Evolutionary conservation across 2,797 vertebrate genomes (phyloP), one percentile per base, ranked within the genome.

Genomic region (Rhyacichthys aspro): DNA sequence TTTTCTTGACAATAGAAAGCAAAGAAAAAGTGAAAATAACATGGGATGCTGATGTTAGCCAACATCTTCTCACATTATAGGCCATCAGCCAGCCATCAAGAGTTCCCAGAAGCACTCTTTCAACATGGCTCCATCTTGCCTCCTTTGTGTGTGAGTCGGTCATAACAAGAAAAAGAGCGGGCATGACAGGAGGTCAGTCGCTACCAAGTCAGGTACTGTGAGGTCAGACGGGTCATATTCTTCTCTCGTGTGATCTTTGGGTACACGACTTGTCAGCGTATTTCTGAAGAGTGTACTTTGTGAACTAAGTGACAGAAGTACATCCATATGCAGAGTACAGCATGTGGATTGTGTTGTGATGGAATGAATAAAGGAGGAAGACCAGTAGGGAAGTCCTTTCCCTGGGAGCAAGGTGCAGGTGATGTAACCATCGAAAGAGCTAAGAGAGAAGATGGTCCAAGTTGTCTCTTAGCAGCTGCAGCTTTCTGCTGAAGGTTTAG

Each of bases 381-480:
- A 89, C 85, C 79, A 75, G 62, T n/a, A 75, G 71, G 65, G 70
- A 79, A 77, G 71, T 76, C 44, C 41, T 53, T 80, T 88, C 81
- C 82, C 66, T 50, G 41, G 62, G 60, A 63, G 55, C 48, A 39
- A 76, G 66, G 78, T 63, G 80, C 58, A 67, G 67, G 79, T 79
- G 84, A 79, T 71, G 79, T 56, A 77, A 83, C 73, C 18, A 55
- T 53, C 76, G 82, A 61, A 72, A 86, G 82, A 88, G 83, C 74
- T 61, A 85, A 83, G 75, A 82, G 71, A 83, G 79, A 66, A 81
- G 86, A 80, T 70, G 82, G 85, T 85, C 85, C 85, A 59, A 67
- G 67, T 62, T 63, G 65, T 84, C 76, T 86, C 83, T 97, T 91
- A 98, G 92, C 96, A 98, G 87, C 94, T 97, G 94, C 95, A 96